Evolutionary conservation across 2,113 vertebrate genomes (phyloP).

Genomic region (Tenrec ecaudatus): DNA sequence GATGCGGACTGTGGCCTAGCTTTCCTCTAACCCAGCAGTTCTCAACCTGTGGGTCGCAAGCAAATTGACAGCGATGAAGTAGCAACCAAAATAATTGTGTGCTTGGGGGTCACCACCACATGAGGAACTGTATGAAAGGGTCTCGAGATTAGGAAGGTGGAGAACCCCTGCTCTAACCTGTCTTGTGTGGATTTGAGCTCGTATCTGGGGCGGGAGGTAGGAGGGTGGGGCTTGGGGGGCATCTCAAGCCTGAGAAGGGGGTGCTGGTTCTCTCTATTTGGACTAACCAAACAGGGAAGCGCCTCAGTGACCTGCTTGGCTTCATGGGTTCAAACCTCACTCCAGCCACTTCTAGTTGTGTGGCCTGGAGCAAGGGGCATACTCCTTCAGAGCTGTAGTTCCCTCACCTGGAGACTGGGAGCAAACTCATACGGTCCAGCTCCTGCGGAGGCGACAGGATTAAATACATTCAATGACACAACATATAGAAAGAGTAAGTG

Average conservation of each 20-base stretch:
- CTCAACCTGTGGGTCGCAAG: too few relatives aligned
- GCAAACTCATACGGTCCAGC: too few relatives aligned
- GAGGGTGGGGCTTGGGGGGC: neutral
- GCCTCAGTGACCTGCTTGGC: too few relatives aligned
- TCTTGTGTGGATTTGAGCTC: neutral
- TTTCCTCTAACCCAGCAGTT: neutral
- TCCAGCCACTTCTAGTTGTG: neutral
- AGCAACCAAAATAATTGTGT: too few relatives aligned
- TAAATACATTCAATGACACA: neutral
- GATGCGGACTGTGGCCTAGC: neutral
- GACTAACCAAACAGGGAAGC: accelerated
- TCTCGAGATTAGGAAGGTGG: too few relatives aligned
- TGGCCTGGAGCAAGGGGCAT: neutral
- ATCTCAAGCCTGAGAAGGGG: neutral
- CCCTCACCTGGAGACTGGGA: neutral
- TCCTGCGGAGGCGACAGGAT: neutral
- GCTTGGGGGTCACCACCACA: too few relatives aligned
- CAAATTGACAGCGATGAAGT: too few relatives aligned
- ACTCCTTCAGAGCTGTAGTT: neutral
- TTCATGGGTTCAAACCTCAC: neutral
- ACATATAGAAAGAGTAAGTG: neutral
- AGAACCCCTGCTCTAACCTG: too few relatives aligned
- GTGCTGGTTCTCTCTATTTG: neutral
- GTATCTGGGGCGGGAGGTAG: neutral
- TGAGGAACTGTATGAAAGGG: too few relatives aligned